Evolutionary conservation across 2,797 vertebrate species (phyloP).

Genomic region (Eurystomus glaucurus): DNA sequence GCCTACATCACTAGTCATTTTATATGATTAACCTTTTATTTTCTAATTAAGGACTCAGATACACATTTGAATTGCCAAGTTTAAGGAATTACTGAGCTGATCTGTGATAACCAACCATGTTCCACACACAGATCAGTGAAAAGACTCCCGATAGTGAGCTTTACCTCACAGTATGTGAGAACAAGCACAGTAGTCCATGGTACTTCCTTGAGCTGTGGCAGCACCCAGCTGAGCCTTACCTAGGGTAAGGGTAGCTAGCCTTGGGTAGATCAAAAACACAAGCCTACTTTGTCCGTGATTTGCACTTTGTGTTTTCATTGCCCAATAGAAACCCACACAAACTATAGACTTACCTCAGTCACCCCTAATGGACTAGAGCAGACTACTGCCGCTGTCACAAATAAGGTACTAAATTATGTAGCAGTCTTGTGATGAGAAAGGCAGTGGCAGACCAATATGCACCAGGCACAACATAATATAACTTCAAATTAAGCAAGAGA

Average conservation of each 20-base stretch:
- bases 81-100: background rate
- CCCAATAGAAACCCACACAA: background rate
- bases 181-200: background rate
- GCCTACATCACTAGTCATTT: background rate
- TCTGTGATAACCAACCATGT: background rate
- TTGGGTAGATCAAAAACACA: background rate
- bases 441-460: background rate
- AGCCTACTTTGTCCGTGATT: background rate
- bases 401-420: background rate
- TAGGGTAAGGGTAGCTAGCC: background rate
- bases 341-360: background rate
- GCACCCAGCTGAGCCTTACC: background rate
- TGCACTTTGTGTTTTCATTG: background rate
- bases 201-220: background rate
- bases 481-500: background rate
- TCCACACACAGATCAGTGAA: background rate
- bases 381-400: background rate
- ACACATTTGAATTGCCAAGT: background rate
- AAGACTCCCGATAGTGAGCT: background rate
- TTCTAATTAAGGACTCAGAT: background rate
- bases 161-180: background rate
- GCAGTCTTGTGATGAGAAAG: background rate
- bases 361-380: background rate
- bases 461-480: fast-evolving
- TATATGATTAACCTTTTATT: background rate